A percentile compares a stretch with the other conserved stretches of the same genome.
Evolutionary conservation across 2,113 vertebrate genomes (phyloP).

Genomic region (Caranx ignobilis): DNA sequence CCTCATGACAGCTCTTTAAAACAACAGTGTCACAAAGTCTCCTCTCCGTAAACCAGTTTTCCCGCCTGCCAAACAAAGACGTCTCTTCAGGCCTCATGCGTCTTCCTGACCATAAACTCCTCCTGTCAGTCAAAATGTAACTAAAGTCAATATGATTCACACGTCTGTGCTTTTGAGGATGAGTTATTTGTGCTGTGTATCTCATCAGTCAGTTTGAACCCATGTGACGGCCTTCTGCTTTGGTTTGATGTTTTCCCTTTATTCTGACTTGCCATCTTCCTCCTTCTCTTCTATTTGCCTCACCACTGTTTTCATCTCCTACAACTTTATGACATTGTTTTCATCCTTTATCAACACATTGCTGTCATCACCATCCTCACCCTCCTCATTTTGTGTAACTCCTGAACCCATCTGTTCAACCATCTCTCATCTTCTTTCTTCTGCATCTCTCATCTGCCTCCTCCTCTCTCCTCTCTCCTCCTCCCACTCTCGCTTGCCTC

Average conservation of each 20-base stretch:
- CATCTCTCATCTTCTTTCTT: slow-evolving; percentile 25
- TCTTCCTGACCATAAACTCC: slow-evolving; percentile 18
- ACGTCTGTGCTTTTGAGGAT: slow-evolving; percentile 19
- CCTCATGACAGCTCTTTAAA: slow-evolving; percentile 41
- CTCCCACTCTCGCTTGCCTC: slow-evolving; percentile 16
- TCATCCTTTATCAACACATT: background rate
- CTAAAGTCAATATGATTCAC: slow-evolving; percentile 61
- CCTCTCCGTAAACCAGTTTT: slow-evolving; percentile 20
- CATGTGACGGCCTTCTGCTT: slow-evolving; percentile 35
- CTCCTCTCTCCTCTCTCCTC: too few species aligned
- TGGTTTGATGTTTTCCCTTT: background rate
- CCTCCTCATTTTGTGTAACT: slow-evolving; percentile 6
- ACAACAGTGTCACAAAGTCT: slow-evolving; percentile 52
- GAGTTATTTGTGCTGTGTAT: slow-evolving; percentile 28
- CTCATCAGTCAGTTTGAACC: slow-evolving; percentile 46
- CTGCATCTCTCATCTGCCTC: slow-evolving; percentile 5
- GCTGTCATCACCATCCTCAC: background rate
- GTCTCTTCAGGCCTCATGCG: slow-evolving; percentile 61
- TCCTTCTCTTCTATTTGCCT: background rate
- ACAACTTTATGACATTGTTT: background rate
- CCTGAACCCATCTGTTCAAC: slow-evolving; percentile 1
- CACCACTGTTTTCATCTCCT: background rate
- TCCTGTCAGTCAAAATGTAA: slow-evolving; percentile 42
- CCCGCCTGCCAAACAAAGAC: slow-evolving; percentile 57
- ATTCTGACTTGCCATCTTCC: background rate